These are phyloP conservation scores for Tachycineta bicolor DNA, from an alignment of 2,113 vertebrate species.

Conservation along the genomic window DNA sequence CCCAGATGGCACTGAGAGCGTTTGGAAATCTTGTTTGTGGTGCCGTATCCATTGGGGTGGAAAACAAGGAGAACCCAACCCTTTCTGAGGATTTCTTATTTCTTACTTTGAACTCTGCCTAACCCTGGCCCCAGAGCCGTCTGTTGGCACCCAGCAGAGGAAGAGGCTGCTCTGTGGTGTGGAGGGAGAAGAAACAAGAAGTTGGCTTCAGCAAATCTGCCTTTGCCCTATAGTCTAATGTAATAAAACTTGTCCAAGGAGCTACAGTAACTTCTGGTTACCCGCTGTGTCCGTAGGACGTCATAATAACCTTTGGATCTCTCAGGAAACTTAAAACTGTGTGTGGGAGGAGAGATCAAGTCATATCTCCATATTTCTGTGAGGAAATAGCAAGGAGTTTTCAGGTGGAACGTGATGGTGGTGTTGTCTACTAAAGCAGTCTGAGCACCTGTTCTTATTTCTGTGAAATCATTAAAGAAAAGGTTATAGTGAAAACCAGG, in stretches of 20 bases:
- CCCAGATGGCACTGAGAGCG: rapidly evolving
- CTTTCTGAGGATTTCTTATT: neutral
- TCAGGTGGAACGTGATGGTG: neutral
- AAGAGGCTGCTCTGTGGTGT: neutral
- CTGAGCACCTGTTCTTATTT: neutral
- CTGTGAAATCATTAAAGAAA: neutral
- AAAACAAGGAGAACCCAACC: neutral
- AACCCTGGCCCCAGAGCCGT: neutral
- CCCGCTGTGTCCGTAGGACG: rapidly evolving
- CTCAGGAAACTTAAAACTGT: neutral
- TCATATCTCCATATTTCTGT: neutral
- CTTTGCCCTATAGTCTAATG: neutral
- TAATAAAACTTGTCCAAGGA: neutral
- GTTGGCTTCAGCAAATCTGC: neutral
- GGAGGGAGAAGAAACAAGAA: neutral
- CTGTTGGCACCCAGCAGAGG: neutral
- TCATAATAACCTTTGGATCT: neutral
- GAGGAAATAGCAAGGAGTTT: neutral
- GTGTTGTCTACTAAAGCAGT: neutral
- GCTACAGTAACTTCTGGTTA: neutral
- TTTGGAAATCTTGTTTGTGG: neutral
- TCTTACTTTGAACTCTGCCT: neutral
- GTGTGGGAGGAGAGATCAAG: neutral
- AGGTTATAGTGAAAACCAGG: neutral
- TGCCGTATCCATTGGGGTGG: rapidly evolving